Base-by-base conservation (phyloP, 1,140 invertebrate species). In the Hestina assimilis region DNA sequence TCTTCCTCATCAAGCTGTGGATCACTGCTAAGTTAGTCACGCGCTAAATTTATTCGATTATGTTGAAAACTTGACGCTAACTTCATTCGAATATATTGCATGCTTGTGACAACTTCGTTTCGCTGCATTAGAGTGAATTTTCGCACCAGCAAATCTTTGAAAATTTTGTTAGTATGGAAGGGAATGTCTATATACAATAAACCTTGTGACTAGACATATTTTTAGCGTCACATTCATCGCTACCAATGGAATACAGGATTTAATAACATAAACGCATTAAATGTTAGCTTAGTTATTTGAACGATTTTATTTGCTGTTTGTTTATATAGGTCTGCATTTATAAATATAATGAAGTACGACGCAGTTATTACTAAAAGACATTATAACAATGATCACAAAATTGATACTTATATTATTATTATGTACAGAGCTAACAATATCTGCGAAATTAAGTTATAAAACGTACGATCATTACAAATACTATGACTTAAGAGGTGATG, bases 391-490 rank as follows among this genome's bases (percentile, higher is more conserved):
- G 31, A 35, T 15, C 0, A 17, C 14, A 14, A 14, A 35, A 17
- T 35, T 35, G 5, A 8, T 35, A 5, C 0, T 35, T 0, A 7
- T 35, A 1, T 35, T 14, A 15, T 35, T 35, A 4, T 4, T 35
- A 1, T 15, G 1, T 14, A 35, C 15, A 35, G 12, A 35, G 3
- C 6, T 17, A 15, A 15, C 31, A 15, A 8, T 3, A 6, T 14
- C 12, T 15, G 4, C 8, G 2, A 35, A 35, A n/a, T 35, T 15
- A 8, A 1, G 52, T 7, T 69, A 68, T 51, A 73, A 59, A 54
- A 56, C 65, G 17, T 81, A 81, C 43, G 58, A 66, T 48, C 48
- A 73, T 58, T 79, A 69, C 38, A 76, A 72, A 52, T 61, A 66
- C 9, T 73, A 63, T 20, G 56, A 67, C 33, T 38, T 80, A 0